Percentiles rank a stretch among this genome's conserved stretches.
Evolutionary conservation across 1,140 invertebrate species (phyloP).

Genomic region (Trichonephila inaurata): DNA sequence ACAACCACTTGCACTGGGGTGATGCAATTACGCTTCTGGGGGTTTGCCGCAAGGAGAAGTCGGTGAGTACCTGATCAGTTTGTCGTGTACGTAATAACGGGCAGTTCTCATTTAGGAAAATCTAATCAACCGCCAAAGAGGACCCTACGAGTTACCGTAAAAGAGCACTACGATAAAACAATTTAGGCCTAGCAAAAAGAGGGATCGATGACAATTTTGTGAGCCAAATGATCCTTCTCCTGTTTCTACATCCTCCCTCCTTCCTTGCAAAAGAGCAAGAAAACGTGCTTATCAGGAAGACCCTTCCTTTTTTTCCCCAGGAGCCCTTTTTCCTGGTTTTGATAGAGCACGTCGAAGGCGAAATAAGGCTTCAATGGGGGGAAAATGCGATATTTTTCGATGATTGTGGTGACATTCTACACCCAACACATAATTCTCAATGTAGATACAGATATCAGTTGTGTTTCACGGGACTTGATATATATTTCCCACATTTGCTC

Average conservation of each 20-base stretch:
- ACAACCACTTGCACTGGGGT: neutral
- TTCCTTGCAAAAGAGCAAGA: conserved; percentile 31
- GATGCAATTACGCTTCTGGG: neutral
- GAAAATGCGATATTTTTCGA: conserved; percentile 33
- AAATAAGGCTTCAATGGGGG: conserved; percentile 33
- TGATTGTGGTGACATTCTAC: neutral
- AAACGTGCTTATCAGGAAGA: conserved; percentile 64
- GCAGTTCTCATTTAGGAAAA: conserved; percentile 55
- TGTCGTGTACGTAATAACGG: neutral
- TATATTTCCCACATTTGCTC: neutral
- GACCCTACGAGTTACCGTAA: conserved; percentile 53
- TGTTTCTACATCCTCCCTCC: conserved; percentile 7
- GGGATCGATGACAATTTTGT: conserved; percentile 70
- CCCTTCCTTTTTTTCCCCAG: conserved; percentile 20
- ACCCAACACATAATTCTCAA: neutral
- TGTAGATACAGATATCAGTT: neutral
- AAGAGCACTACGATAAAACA: conserved; percentile 65
- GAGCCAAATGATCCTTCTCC: conserved; percentile 54
- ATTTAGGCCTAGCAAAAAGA: conserved; percentile 62
- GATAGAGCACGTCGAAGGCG: conserved; percentile 59
- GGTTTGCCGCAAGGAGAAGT: neutral
- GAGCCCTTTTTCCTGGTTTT: conserved; percentile 18
- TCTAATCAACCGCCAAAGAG: conserved; percentile 58
- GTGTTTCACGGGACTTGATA: neutral
- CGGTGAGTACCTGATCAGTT: conserved; percentile 19